phyloP scores from a whole-genome alignment of 2,797 vertebrate species.

The Linurgus olivaceus region DNA sequence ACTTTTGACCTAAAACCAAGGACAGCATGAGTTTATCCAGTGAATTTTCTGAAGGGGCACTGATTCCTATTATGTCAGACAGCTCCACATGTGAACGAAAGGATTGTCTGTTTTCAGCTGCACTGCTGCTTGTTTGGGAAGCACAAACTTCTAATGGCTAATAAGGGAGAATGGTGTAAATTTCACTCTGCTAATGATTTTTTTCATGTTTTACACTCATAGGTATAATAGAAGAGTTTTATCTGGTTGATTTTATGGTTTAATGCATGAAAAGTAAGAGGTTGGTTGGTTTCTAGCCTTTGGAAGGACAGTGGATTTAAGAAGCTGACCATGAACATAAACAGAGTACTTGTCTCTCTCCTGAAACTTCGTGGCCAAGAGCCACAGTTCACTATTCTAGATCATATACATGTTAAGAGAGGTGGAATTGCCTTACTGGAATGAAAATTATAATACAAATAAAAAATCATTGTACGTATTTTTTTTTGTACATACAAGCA shows the following conservation, averaged over 20 bases:
- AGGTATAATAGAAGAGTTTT: neutral
- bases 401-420: neutral
- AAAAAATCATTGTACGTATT: neutral
- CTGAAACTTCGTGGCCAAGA: neutral
- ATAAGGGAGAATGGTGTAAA: neutral
- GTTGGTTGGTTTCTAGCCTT: neutral
- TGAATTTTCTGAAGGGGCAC: neutral
- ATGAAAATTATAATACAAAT: neutral
- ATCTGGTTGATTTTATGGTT: neutral
- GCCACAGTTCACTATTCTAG: neutral
- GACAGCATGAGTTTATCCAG: neutral
- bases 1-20: neutral
- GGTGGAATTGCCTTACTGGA: neutral
- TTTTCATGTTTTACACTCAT: neutral
- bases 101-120: neutral
- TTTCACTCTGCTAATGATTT: neutral
- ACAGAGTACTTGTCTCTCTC: neutral
- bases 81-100: neutral
- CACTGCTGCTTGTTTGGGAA: neutral
- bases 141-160: neutral
- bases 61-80: neutral
- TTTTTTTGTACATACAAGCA: neutral
- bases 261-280: neutral
- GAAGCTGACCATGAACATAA: neutral
- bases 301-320: neutral